Conservation (phyloP, 2,888 invertebrate genomes). For the Seira sanloemensis region DNA sequence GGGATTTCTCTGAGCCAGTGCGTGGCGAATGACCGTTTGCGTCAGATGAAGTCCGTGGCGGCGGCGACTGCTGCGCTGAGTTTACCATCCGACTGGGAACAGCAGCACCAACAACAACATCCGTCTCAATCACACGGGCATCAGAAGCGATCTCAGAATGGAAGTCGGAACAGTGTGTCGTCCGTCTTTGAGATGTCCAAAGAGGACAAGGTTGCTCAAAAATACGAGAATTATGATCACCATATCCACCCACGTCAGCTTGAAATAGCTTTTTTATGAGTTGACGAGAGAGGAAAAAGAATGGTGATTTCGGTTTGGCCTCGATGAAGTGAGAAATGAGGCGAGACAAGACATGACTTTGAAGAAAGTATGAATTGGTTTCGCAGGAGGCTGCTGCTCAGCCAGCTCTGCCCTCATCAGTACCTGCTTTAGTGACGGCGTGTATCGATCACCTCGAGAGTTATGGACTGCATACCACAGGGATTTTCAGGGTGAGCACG, state of each 20-base stretch:
- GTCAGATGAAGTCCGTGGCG: conserved; percentile 75
- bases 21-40: conserved; percentile 85
- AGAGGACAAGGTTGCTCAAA: conserved; percentile 55
- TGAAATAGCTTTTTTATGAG: neutral
- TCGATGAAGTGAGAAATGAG: too few species aligned
- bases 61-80: conserved; percentile 54
- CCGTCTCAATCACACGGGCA: conserved; percentile 38
- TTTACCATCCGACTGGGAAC: conserved; percentile 22
- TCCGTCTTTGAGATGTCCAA: conserved; percentile 58
- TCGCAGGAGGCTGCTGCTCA: conserved; percentile 36
- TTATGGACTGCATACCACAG: conserved; percentile 88
- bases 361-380: neutral
- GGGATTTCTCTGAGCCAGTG: conserved; percentile 90
- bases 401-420: conserved; percentile 75
- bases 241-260: neutral
- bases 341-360: too few species aligned
- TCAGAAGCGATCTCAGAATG: conserved; percentile 68
- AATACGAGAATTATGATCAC: neutral
- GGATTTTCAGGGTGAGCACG: conserved; percentile 93
- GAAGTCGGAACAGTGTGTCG: conserved; percentile 67
- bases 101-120: conserved; percentile 58
- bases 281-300: neutral
- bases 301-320: too few species aligned
- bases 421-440: conserved; percentile 86
- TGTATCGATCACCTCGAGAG: conserved; percentile 89